Evolutionary conservation across 2,113 vertebrate species (phyloP), one percentile per base, ranked within the genome.

Genomic region (Hypocryptadius cinnamomeus): DNA sequence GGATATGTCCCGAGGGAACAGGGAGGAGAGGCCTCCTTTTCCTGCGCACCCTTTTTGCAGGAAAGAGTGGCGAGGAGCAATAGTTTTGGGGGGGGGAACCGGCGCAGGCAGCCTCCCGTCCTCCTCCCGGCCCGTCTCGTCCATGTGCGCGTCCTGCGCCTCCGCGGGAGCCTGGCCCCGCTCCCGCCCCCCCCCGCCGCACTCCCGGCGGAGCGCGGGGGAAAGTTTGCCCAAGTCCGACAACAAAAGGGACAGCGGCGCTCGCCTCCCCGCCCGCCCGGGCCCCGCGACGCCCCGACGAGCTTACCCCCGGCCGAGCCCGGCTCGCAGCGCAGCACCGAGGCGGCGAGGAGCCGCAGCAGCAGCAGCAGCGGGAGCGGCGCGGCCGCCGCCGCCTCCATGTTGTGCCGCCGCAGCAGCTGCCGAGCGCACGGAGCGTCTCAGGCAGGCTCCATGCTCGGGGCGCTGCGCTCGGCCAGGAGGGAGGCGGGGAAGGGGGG

Each of bases 361-460:
- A 95, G 94, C 86, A 93, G 92, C 86, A 89, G 86, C 89, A 69
- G 86, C 77, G 48, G 93, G 72, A 68, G 88, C 87, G 79, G 91
- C 90, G 90, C 42, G 59, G 81, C 70, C 50, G 76, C 57, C 79
- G 90, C 93, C 92, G 92, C 94, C 96, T 96, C 96, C 96, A 95
- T 96, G 94, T 96, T 97, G 95, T 79, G 95, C 96, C 79, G 96
- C 96, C 81, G 96, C 94, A 35, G 96, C 96, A 85, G 94, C 96
- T 81, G 92, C 95, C 73, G 69, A 93, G 93, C 91, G 76, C 94
- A 42, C 91, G 37, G 92, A 78, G 80, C 57, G 74, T 14, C 96
- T 97, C 94, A 97, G 89, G 94, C 96, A 35, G 96, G 95, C 89
- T 97, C 96, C 96, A 97, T 97, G 93, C 96, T 94, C 94, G 16